A percentile compares a stretch with the other conserved stretches of the same genome.
Conservation (phyloP, 1,140 invertebrate genomes). For the Drosophila baimaii region DNA sequence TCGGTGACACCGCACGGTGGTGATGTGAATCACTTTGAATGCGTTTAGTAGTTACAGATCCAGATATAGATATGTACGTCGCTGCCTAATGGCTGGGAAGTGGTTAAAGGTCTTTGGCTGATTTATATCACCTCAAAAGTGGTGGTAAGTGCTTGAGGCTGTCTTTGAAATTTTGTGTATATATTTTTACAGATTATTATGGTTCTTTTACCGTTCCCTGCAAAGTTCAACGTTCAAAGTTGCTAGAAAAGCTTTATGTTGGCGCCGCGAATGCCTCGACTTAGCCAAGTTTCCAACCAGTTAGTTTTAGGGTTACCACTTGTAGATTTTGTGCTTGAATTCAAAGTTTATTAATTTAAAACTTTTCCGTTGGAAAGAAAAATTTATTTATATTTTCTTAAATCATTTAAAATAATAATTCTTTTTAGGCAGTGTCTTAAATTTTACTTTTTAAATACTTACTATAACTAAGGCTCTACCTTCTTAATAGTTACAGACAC, state of each 20-base stretch:
- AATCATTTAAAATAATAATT: neutral
- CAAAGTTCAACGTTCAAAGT: neutral
- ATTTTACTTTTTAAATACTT: neutral
- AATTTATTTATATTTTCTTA: neutral
- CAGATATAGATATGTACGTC: constrained; percentile 41
- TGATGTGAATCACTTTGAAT: constrained; percentile 47
- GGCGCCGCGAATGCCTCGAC: neutral
- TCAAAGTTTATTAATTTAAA: neutral
- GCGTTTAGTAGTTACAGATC: constrained; percentile 11
- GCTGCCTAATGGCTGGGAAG: constrained; percentile 32
- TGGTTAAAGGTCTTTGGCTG: constrained; percentile 2
- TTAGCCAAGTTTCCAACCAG: constrained; percentile 13
- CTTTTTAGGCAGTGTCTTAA: neutral
- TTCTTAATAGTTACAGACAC: neutral
- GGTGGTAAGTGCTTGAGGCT: neutral
- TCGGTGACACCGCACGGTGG: constrained; percentile 8
- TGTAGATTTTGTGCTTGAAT: neutral
- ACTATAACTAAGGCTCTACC: accelerated
- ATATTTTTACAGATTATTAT: neutral
- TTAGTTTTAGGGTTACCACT: constrained; percentile 18
- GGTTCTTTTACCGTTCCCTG: neutral
- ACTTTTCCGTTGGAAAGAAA: neutral
- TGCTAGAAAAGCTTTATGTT: neutral
- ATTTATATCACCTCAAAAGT: neutral
- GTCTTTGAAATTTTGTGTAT: neutral